These are phyloP conservation scores for Channa striata DNA, from an alignment of 2,797 vertebrate species.

Conservation along the genomic window DNA sequence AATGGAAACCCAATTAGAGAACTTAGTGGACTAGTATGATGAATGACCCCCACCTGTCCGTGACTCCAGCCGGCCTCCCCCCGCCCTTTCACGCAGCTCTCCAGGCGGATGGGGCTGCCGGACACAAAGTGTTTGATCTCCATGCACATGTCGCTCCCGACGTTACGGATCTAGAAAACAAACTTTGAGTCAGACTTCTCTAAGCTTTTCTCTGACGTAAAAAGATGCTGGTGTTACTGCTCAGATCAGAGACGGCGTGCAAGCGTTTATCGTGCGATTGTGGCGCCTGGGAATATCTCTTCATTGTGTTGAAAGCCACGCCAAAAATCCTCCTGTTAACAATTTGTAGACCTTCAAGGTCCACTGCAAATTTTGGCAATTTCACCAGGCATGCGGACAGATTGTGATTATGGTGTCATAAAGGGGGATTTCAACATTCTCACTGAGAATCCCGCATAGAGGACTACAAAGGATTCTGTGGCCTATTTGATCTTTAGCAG, in stretches of 20 bases:
- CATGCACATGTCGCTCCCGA: conserved; percentile 88
- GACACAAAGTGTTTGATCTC: conserved; percentile 91
- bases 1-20: no score
- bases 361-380: no score
- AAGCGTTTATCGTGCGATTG: no score
- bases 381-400: not conserved
- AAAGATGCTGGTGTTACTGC: no score
- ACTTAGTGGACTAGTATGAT: not conserved
- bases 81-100: conserved; percentile 89
- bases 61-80: conserved; percentile 90
- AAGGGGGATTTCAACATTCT: no score
- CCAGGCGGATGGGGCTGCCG: conserved; percentile 89
- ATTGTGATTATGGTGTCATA: not conserved
- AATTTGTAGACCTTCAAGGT: no score
- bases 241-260: no score
- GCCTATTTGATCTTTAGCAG: not conserved
- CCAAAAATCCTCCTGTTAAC: no score
- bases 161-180: conserved; percentile 86
- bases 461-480: not conserved
- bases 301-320: no score
- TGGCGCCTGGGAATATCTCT: no score
- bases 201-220: no score
- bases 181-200: not conserved
- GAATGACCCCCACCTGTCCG: conserved; percentile 85
- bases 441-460: not conserved